phyloP scores from a whole-genome alignment of 2,113 vertebrate species.

The Raja brachyura region DNA sequence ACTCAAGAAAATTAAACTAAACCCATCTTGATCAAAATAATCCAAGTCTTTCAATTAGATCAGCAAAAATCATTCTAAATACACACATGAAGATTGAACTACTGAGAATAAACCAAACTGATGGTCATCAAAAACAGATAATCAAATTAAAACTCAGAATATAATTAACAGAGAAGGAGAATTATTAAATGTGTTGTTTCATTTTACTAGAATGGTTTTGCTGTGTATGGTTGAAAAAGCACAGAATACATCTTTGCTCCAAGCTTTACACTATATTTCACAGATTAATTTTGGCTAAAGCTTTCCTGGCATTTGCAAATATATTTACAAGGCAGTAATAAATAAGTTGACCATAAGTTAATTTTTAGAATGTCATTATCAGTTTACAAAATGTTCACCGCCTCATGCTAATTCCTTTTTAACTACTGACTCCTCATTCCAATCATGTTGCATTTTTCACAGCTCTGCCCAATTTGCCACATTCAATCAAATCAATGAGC shows the following conservation, averaged over 20 bases:
- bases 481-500: slow-evolving; percentile 29
- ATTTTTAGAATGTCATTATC: slow-evolving; percentile 15
- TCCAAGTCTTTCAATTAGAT: neutral
- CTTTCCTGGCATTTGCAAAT: neutral
- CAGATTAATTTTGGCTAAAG: neutral
- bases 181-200: neutral
- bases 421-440: neutral
- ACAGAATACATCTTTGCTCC: neutral
- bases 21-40: neutral
- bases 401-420: neutral
- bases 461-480: slow-evolving; percentile 20
- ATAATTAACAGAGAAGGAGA: neutral
- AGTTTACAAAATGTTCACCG: neutral
- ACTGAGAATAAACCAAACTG: neutral
- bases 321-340: neutral
- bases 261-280: neutral
- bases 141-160: neutral
- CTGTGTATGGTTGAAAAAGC: neutral
- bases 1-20: neutral
- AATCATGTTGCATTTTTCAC: neutral
- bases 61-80: neutral
- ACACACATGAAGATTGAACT: neutral
- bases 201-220: neutral
- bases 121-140: neutral
- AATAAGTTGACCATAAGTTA: neutral